Evolutionary conservation across 2,113 vertebrate species (phyloP).

Genomic region (Coptodon bakossiorum): DNA sequence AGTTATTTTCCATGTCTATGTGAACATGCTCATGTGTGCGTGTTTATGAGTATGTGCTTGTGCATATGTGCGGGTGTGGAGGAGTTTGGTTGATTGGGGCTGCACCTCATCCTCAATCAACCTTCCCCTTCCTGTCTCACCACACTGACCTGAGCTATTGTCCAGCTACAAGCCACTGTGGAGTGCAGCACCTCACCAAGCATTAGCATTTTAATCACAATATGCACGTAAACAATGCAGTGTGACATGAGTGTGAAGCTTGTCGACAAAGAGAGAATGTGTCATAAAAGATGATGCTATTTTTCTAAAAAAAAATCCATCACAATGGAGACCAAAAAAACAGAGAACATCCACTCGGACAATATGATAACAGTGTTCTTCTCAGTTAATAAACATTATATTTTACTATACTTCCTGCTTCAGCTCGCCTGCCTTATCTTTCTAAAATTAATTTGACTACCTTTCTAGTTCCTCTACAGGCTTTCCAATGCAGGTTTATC

Average conservation of each 20-base stretch:
- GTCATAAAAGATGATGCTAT: neutral
- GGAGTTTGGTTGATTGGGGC: neutral
- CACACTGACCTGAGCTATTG: constrained; percentile 61
- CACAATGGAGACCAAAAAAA: neutral
- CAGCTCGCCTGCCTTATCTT: neutral
- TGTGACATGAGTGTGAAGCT: neutral
- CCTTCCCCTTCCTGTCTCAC: constrained; percentile 5
- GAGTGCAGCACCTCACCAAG: constrained; percentile 26
- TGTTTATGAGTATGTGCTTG: neutral
- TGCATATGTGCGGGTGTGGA: neutral
- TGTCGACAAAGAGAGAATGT: neutral
- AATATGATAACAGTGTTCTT: neutral
- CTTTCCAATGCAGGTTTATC: neutral
- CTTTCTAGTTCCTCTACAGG: neutral
- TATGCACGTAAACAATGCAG: neutral
- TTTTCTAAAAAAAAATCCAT: neutral
- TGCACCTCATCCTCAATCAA: constrained; percentile 34
- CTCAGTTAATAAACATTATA: neutral
- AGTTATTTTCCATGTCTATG: neutral
- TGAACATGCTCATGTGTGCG: neutral
- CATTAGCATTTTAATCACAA: constrained; percentile 67
- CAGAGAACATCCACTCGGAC: neutral
- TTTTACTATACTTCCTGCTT: neutral
- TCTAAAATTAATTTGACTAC: neutral
- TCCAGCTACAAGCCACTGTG: constrained; percentile 53